Base-by-base conservation (phyloP, 1,140 invertebrate genomes). In the Akabosia matsudoensis region DNA sequence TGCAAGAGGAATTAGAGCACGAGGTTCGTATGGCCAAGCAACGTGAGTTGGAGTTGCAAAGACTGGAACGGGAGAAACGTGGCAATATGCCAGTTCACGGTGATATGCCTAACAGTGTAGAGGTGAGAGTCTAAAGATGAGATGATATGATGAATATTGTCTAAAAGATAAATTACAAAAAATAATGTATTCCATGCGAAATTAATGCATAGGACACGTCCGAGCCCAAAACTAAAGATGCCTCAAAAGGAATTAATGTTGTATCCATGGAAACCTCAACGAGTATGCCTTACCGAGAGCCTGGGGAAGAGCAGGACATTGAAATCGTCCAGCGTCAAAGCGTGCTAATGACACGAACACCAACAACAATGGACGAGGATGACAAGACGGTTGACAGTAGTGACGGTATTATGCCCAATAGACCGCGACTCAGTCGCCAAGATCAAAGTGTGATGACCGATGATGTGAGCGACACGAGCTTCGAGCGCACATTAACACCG, bases 21-120 rank as follows among this genome's bases (percentile, higher is more conserved):
- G 91, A 92, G 80, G 84, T 90, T 71, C 85, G 90, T 78, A 89
- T 92, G 56, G 86, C 87, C 79, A 86, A 86, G 76, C 88, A 92
- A 81, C 87, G 88, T 78, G 89, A 91, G 82, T 85, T 88, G 78
- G 90, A 92, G 82, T 86, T 86, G 71, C 82, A 88, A 82, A 86
- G 86, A 72, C 78, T 86, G 14, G 85, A 87, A 71, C 84, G 86
- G 33, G 87, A 88, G 45, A 83, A 85, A 30, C 82, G 81, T 73
- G 83, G 2, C 84, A 82, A 51, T 85, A 86, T 28, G 3, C 34
- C 70, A 51, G 61, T 70, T 22, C 70, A 77, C 22, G 45, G 37
- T 74, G 76, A 77, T 34, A 67, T 67, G 61, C 61, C 61, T 13
- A 67, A 67, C 30, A 30, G 26, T 30, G 28, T 67, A 1, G 61